phyloP scores from a whole-genome alignment of 2,888 invertebrate genomes.

The Microdon myrmicae region DNA sequence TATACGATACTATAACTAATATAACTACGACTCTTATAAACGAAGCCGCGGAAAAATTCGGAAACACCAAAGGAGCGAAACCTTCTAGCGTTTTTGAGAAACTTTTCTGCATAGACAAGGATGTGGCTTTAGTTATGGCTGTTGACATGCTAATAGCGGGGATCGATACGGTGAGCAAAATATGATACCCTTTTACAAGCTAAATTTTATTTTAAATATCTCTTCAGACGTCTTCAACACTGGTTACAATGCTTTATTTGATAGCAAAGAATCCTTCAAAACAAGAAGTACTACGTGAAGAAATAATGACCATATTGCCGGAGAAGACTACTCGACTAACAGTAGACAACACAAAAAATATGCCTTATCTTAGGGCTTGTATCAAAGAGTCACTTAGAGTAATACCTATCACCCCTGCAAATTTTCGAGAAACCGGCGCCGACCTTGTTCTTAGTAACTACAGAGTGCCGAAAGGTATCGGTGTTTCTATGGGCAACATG shows the following conservation, averaged over 20 bases:
- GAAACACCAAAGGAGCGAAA: slow-evolving; percentile 13
- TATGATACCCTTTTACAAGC: background rate
- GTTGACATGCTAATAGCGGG: slow-evolving; percentile 79
- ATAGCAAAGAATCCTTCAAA: slow-evolving; percentile 73
- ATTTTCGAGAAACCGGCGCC: slow-evolving; percentile 69
- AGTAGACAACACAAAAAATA: slow-evolving; percentile 66
- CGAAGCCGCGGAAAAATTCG: slow-evolving; percentile 59
- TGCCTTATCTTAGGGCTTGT: slow-evolving; percentile 77
- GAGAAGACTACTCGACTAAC: slow-evolving; percentile 64
- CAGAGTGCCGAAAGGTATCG: slow-evolving; percentile 73
- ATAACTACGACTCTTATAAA: slow-evolving; percentile 63
- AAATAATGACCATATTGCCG: slow-evolving; percentile 68
- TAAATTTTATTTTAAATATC: background rate
- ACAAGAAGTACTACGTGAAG: slow-evolving; percentile 73
- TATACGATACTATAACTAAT: slow-evolving; percentile 59
- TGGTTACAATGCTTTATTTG: slow-evolving; percentile 58
- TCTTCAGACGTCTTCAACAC: slow-evolving; percentile 63
- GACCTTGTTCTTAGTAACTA: slow-evolving; percentile 75
- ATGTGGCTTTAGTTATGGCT: slow-evolving; percentile 75
- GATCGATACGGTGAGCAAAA: slow-evolving; percentile 74
- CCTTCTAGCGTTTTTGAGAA: slow-evolving; percentile 72
- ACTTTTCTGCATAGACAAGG: slow-evolving; percentile 71
- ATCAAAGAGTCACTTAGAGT: slow-evolving; percentile 78
- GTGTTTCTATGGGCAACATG: slow-evolving; percentile 80
- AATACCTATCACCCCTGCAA: slow-evolving; percentile 72